Percentiles rank a stretch among this genome's conserved stretches.
phyloP scores from a whole-genome alignment of 2,113 vertebrate species.

The Ceratotherium simum region DNA sequence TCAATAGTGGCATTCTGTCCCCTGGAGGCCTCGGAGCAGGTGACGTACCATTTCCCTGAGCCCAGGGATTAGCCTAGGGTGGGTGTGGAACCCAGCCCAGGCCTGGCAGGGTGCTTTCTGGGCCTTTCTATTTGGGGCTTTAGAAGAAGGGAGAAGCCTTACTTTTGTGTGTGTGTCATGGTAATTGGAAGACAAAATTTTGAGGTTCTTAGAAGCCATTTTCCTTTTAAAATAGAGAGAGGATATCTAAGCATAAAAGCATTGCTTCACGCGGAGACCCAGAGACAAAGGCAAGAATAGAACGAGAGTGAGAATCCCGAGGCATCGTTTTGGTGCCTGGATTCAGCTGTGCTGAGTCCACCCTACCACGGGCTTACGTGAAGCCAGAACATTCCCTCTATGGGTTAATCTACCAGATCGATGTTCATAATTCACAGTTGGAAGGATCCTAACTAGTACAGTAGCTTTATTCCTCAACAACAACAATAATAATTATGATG shows the following conservation, averaged over 20 bases:
- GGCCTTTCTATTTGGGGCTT: background rate
- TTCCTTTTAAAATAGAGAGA: background rate
- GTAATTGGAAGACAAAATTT: background rate
- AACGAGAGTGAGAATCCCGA: accelerated
- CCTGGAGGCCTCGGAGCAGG: background rate
- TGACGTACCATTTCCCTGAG: no score
- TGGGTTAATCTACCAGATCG: background rate
- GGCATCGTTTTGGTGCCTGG: background rate
- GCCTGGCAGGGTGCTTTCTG: no score
- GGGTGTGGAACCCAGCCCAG: no score
- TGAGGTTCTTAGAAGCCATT: background rate
- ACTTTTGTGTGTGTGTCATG: background rate
- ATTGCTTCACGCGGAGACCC: background rate
- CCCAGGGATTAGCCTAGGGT: no score
- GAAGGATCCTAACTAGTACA: background rate
- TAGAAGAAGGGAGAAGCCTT: background rate
- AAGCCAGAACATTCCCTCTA: background rate
- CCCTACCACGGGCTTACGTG: accelerated
- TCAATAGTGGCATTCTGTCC: background rate
- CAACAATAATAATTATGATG: no score
- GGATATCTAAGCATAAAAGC: background rate
- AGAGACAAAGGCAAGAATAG: accelerated
- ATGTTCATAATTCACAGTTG: background rate
- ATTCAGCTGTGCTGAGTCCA: background rate
- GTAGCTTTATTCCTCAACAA: background rate